Conservation (phyloP, 2,797 vertebrate species). For the Acrossocheilus wenchowensis region DNA sequence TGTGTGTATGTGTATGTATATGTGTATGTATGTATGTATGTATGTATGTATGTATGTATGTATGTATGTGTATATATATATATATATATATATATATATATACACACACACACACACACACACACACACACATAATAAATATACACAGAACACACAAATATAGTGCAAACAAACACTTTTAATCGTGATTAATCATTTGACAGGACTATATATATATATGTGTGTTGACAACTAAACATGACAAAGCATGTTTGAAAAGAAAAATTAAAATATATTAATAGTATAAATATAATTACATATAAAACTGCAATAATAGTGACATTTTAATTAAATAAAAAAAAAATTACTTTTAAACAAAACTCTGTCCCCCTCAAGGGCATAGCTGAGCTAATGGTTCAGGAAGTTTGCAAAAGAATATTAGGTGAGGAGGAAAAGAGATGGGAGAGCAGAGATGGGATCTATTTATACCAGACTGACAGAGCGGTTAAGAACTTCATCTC, state of each 20-base stretch:
- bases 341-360: background rate
- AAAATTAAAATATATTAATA: background rate
- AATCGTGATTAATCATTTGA: too few relatives aligned
- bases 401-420: constrained; percentile 22
- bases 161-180: too few relatives aligned
- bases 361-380: constrained; percentile 8
- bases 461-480: constrained; percentile 52
- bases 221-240: background rate
- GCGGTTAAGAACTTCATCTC: constrained; percentile 55
- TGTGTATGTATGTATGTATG: too few relatives aligned
- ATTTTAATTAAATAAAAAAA: background rate
- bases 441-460: constrained; percentile 45
- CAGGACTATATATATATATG: too few relatives aligned
- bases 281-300: background rate
- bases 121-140: too few relatives aligned
- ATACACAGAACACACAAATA: too few relatives aligned
- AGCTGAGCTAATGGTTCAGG: constrained; percentile 16
- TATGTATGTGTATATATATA: too few relatives aligned
- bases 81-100: too few relatives aligned
- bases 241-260: background rate
- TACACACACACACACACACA: too few relatives aligned
- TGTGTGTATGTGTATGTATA: too few relatives aligned
- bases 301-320: background rate
- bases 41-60: too few relatives aligned
- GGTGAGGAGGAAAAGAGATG: constrained; percentile 20